Evolutionary conservation across 2,113 vertebrate genomes (phyloP), one percentile per base, ranked within the genome.

Genomic region (Steatornis caripensis): DNA sequence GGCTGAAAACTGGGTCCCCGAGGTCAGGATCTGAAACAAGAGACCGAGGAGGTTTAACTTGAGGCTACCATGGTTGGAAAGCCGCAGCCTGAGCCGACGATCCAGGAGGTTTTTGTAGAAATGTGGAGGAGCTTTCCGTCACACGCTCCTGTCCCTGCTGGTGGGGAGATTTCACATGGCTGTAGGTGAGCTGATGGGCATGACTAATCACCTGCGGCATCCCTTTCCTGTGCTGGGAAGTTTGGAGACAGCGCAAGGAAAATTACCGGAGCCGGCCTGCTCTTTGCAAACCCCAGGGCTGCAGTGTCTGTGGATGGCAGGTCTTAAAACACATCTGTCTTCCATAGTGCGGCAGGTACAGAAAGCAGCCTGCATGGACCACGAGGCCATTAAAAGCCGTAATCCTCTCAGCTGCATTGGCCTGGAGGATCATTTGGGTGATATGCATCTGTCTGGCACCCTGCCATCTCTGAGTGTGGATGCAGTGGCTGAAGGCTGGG

Each of bases 261-360:
- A 89, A 86, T 49, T 69, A 36, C 91, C 34, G 76, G 58, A 90
- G 58, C 65, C 19, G 18, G 14, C 37, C n/a, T 32, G 60, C 34
- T 81, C 49, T 39, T 84, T 17, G 36, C 66, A 66, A 53, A 54
- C 26, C 39, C 23, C 39, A 10, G 85, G 39, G 57, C 60, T 84
- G 48, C 22, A 6, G 45, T 10, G 8, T 54, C 49, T 37, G 30
- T 11, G 45, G 27, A 29, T 41, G 37, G 49, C 36, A 36, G 62
- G 9, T 32, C 62, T 72, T 15, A 30, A 65, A 86, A 64, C 4
- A 3, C 29, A 49, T 36, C 51, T 0, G 0, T 32, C 46, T 72
- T 54, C 72, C 0, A 0, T 23, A 3, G 17, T 10, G 34, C 1
- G 2, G 30, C 66, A n/a, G 45, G 20, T 30, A 43, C 15, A 8